Conservation (phyloP, 2,797 vertebrate genomes). For the Chiroxiphia lanceolata region DNA sequence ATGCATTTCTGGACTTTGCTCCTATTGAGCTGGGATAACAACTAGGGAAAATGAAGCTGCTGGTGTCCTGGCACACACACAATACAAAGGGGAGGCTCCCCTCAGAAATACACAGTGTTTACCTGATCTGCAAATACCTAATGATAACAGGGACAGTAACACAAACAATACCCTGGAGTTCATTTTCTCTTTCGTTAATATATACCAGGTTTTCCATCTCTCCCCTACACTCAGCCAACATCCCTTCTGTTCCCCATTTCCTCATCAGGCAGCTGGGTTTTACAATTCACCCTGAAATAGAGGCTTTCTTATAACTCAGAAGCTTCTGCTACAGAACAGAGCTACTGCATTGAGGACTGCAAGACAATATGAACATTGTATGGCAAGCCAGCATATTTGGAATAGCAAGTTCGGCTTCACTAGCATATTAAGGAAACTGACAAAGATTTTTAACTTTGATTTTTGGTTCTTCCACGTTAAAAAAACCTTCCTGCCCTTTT, state of each 20-base stretch:
- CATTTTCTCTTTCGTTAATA: background rate
- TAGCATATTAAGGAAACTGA: background rate
- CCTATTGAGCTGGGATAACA: background rate
- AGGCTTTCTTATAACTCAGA: background rate
- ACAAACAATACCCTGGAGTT: background rate
- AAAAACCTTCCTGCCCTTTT: background rate
- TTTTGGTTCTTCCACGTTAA: background rate
- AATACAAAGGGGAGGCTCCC: background rate
- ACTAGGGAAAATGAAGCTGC: background rate
- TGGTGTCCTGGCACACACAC: accelerated
- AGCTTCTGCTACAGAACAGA: background rate
- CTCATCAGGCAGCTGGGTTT: background rate
- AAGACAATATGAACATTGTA: background rate
- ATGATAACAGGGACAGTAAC: background rate
- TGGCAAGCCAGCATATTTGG: background rate
- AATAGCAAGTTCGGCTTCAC: background rate
- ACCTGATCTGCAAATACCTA: background rate
- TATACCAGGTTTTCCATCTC: background rate
- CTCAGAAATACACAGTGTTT: background rate
- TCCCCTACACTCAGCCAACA: background rate
- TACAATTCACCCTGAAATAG: background rate
- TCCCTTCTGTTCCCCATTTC: background rate
- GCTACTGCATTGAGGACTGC: background rate
- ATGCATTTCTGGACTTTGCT: background rate
- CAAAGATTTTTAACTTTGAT: background rate